phyloP scores from a whole-genome alignment of 2,888 invertebrate genomes.

The Habroteleia sp. region DNA sequence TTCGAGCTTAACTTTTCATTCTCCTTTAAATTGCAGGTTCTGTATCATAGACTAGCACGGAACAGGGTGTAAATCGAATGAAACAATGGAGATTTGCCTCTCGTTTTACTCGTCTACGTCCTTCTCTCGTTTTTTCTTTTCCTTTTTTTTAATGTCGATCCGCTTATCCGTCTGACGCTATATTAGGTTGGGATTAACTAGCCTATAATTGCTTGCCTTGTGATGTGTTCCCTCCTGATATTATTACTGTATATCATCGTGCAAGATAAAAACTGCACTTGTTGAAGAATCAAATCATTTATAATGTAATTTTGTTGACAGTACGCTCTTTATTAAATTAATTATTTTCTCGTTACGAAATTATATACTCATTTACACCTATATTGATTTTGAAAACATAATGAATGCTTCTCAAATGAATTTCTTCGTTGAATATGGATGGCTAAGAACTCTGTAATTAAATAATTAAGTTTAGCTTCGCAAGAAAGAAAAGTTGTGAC shows the following conservation, averaged over 20 bases:
- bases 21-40: slow-evolving; percentile 80
- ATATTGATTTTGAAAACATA: background rate
- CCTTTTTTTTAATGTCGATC: slow-evolving; percentile 60
- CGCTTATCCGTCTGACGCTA: slow-evolving; percentile 68
- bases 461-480: slow-evolving; percentile 28
- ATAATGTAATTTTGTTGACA: slow-evolving; percentile 23
- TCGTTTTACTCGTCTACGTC: slow-evolving; percentile 63
- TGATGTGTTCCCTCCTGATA: slow-evolving; percentile 31
- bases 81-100: slow-evolving; percentile 75
- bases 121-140: slow-evolving; percentile 50
- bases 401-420: slow-evolving; percentile 24
- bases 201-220: slow-evolving; percentile 66
- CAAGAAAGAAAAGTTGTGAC: slow-evolving; percentile 17
- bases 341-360: slow-evolving; percentile 22
- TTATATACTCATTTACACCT: slow-evolving; percentile 12
- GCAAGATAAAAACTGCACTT: slow-evolving; percentile 22
- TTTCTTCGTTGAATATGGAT: slow-evolving; percentile 12
- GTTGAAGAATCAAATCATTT: slow-evolving; percentile 28
- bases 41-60: slow-evolving; percentile 71
- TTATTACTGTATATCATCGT: slow-evolving; percentile 31
- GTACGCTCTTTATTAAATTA: slow-evolving; percentile 16
- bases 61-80: slow-evolving; percentile 78
- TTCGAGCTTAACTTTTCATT: slow-evolving; percentile 80
- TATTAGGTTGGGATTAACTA: slow-evolving; percentile 69
- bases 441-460: slow-evolving; percentile 6